Conservation (phyloP, 1,140 invertebrate genomes). For the Chrysopa pallens region DNA sequence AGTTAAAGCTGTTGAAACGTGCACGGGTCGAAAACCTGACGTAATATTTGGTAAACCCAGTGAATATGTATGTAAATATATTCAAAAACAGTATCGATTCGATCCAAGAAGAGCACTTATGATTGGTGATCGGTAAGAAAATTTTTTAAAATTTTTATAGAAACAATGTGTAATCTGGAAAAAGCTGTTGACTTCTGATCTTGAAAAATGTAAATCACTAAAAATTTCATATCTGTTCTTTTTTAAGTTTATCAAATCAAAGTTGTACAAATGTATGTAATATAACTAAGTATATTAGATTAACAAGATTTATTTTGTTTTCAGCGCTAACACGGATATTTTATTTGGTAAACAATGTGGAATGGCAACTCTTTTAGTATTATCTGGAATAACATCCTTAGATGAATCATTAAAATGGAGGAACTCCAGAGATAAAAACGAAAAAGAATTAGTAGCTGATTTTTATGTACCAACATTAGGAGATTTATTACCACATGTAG, state of each 20-base stretch:
- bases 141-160: too few species aligned
- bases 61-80: conserved; percentile 24
- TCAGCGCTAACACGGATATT: conserved; percentile 75
- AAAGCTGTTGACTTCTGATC: too few species aligned
- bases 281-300: too few species aligned
- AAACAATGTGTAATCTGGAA: too few species aligned
- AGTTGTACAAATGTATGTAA: too few species aligned
- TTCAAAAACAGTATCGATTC: conserved; percentile 41
- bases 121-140: conserved; percentile 71
- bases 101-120: conserved; percentile 71
- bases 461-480: conserved; percentile 52
- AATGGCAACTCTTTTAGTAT: conserved; percentile 66
- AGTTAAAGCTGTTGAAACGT: conserved; percentile 64
- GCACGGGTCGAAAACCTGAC: conserved; percentile 52
- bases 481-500: conserved; percentile 35
- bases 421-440: conserved; percentile 29
- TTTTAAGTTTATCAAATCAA: too few species aligned
- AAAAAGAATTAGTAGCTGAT: conserved; percentile 52
- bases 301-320: too few species aligned
- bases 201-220: too few species aligned
- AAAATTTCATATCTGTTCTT: too few species aligned
- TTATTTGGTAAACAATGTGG: conserved; percentile 65
- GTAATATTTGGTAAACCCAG: conserved; percentile 69
- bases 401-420: conserved; percentile 41
- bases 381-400: conserved; percentile 58